Base-by-base conservation (phyloP, 2,797 vertebrate species). In the Gallinago solitaria region DNA sequence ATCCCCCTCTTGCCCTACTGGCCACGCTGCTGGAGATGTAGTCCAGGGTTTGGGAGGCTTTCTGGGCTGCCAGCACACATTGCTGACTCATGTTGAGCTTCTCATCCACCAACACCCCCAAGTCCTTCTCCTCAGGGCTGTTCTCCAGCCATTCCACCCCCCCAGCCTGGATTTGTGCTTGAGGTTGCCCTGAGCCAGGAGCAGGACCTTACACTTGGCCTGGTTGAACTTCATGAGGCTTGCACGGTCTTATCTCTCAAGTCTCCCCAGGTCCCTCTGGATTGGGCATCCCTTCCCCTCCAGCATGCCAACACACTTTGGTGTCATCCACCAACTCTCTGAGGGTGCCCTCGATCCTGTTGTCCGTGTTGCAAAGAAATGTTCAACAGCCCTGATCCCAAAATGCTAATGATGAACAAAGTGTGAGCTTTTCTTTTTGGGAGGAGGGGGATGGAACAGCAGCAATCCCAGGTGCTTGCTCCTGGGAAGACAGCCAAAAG, bases 371-470 rank as follows among this genome's bases (percentile, higher is more conserved):
- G 16, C 57, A 25, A 16, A 27, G 16, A 17, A 37, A 60, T 37
- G 33, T 35, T 60, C 37, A 37, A 37, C 33, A 37, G 57, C 33
- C 16, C 33, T 25, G 10, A 16, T 37, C 33, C 57, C 11, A 16
- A 41, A 41, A 41, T 41, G n/a, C 50, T 39, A 32, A 5, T 1
- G 12, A 14, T 3, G 30, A 56, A 5, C 0, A 0, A 53, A 59
- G 50, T 0, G 18, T 24, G 45, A 57, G 30, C 41, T 41, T 82
- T 35, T 23, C 12, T 37, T 37, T 39, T 39, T 39, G 37, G 7
- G 3, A 27, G 16, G 9, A 33, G 19, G 13, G n/a, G 20, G 20
- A 15, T 32, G 61, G 43, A 10, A 9, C 39, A 33, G 39, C 39
- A 37, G 51, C 33, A 14, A n/a, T 60, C 37, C n/a, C 54, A n/a